Evolutionary conservation across 2,113 vertebrate genomes (phyloP).

Genomic region (Oncorhynchus tshawytscha): DNA sequence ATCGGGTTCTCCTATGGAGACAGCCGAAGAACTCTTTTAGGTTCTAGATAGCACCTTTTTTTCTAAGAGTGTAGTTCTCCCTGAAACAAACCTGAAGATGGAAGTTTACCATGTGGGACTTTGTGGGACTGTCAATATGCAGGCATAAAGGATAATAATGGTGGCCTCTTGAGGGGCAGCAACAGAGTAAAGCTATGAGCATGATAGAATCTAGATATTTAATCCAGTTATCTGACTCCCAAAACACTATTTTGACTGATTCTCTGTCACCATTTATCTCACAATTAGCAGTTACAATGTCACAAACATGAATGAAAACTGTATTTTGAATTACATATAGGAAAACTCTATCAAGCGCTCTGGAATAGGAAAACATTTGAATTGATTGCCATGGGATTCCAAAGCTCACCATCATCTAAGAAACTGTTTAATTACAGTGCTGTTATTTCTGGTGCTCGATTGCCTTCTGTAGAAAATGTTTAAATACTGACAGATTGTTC

Average conservation of each 20-base stretch:
- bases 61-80: not conserved
- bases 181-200: too few relatives aligned
- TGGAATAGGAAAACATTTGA: slow-evolving; percentile 19
- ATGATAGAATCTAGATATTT: too few relatives aligned
- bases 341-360: slow-evolving; percentile 15
- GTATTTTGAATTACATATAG: not conserved
- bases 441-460: slow-evolving; percentile 67
- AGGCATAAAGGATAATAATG: slow-evolving; percentile 7
- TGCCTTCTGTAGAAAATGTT: slow-evolving; percentile 71
- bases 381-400: slow-evolving; percentile 29
- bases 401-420: slow-evolving; percentile 48
- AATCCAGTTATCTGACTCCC: too few relatives aligned
- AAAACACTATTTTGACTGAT: not conserved
- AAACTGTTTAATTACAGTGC: slow-evolving; percentile 61
- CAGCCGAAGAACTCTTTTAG: too few relatives aligned
- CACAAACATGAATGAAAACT: too few relatives aligned
- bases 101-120: slow-evolving; percentile 9
- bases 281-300: not conserved
- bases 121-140: not conserved
- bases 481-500: slow-evolving; percentile 75
- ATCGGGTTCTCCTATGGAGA: too few relatives aligned
- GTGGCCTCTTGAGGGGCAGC: slow-evolving; percentile 12
- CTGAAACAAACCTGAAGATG: slow-evolving; percentile 26
- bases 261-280: not conserved
- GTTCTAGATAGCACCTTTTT: too few relatives aligned